Conservation (phyloP, 1,140 invertebrate species). For the Bombus waltoni region DNA sequence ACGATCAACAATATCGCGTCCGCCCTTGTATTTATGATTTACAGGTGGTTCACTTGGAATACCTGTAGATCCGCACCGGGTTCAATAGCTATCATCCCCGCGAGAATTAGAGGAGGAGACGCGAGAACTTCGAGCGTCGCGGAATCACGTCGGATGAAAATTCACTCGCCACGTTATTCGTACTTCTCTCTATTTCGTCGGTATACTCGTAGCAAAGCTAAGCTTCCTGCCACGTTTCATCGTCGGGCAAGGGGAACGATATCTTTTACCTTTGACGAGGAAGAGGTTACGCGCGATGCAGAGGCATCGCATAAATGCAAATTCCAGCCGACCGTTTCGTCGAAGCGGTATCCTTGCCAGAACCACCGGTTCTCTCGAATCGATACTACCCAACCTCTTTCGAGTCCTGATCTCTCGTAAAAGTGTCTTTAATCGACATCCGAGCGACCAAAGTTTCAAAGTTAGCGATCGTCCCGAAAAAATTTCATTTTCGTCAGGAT, state of each 20-base stretch:
- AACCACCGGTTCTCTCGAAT: neutral
- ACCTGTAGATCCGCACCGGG: neutral
- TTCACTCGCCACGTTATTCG: neutral
- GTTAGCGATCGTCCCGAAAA: neutral
- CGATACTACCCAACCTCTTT: neutral
- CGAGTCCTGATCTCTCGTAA: neutral
- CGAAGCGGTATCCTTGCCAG: slow-evolving; percentile 25
- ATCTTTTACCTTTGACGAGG: slow-evolving; percentile 16
- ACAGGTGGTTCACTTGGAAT: neutral
- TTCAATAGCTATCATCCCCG: neutral
- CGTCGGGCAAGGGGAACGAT: neutral
- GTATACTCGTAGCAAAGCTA: neutral
- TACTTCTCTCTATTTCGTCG: neutral
- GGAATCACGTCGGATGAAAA: neutral
- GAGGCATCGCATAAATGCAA: slow-evolving; percentile 49
- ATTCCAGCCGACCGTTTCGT: slow-evolving; percentile 26
- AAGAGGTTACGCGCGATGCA: slow-evolving; percentile 25
- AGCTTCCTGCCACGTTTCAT: neutral
- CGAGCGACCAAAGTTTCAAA: too few relatives aligned
- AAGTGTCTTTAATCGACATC: neutral
- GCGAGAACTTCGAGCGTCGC: neutral
- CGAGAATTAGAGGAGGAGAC: neutral
- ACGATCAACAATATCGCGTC: slow-evolving; percentile 18
- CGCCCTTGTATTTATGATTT: slow-evolving; percentile 9
- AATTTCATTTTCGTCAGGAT: neutral